phyloP scores from a whole-genome alignment of 1,140 invertebrate species.

The Probaryconus sp. region DNA sequence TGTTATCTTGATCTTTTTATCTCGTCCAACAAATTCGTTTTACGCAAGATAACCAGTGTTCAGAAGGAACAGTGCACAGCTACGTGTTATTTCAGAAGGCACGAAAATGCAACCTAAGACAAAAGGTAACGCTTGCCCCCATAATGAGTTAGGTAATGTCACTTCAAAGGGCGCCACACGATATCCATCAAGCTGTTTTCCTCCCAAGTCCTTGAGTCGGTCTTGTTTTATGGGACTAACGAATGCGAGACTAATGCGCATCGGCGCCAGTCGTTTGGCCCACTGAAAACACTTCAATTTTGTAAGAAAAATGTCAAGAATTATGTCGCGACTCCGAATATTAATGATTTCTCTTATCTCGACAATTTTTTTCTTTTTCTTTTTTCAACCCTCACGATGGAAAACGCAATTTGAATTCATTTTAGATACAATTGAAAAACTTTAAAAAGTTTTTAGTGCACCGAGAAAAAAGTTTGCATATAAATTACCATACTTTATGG shows the following conservation, averaged over 20 bases:
- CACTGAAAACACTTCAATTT: conserved; percentile 24
- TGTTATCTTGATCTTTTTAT: conserved; percentile 3
- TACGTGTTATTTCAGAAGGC: not conserved
- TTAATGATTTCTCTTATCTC: not conserved
- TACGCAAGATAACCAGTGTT: conserved; percentile 6
- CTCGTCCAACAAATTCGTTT: not conserved
- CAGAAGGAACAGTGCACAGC: too few relatives aligned
- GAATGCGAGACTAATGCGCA: conserved; percentile 28
- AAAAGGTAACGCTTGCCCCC: not conserved
- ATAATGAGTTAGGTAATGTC: conserved; percentile 15
- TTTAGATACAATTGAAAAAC: too few relatives aligned
- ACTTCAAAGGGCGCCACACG: not conserved
- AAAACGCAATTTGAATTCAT: too few relatives aligned
- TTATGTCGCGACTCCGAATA: conserved; percentile 1
- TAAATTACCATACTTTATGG: too few relatives aligned
- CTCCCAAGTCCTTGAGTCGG: conserved; percentile 10
- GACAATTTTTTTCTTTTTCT: not conserved
- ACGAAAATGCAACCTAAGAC: conserved; percentile 1
- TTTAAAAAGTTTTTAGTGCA: conserved; percentile 20
- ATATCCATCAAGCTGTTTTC: not conserved
- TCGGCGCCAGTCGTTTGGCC: conserved; percentile 25
- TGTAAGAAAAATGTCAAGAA: conserved; percentile 1
- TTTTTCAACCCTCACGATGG: too few relatives aligned
- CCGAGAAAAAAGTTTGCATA: too few relatives aligned
- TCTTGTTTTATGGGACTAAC: not conserved